Evolutionary conservation across 2,888 invertebrate genomes (phyloP).

Genomic region (Capitulum mitella): DNA sequence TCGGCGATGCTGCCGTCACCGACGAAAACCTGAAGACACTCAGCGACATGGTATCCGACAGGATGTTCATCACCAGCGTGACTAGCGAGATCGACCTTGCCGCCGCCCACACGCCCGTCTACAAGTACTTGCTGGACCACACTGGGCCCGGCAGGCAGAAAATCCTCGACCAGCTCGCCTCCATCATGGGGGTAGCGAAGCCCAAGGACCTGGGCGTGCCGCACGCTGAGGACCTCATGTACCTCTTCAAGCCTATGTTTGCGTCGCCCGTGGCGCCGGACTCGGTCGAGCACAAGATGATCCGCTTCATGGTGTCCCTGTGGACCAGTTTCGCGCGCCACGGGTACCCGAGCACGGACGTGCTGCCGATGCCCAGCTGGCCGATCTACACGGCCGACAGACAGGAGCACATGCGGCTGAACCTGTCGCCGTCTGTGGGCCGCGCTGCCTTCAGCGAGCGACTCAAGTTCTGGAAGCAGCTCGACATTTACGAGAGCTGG

Average conservation of each 20-base stretch:
- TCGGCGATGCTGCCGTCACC: neutral
- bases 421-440: neutral
- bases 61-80: neutral
- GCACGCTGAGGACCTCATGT: neutral
- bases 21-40: neutral
- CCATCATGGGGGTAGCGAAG: neutral
- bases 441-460: neutral
- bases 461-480: neutral
- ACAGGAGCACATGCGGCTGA: slow-evolving; percentile 19
- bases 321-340: slow-evolving; percentile 5
- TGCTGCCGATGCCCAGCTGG: slow-evolving; percentile 3
- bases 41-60: neutral
- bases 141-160: neutral
- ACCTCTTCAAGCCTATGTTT: neutral
- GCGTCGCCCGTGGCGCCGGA: neutral
- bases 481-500: neutral
- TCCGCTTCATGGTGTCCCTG: neutral
- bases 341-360: neutral
- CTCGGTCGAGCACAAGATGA: neutral
- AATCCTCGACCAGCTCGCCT: neutral
- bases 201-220: neutral
- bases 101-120: slow-evolving; percentile 9
- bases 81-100: neutral
- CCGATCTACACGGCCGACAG: neutral
- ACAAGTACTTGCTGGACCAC: slow-evolving; percentile 31